Base-by-base conservation (phyloP, 2,797 vertebrate genomes). In the Amazona ochrocephala region DNA sequence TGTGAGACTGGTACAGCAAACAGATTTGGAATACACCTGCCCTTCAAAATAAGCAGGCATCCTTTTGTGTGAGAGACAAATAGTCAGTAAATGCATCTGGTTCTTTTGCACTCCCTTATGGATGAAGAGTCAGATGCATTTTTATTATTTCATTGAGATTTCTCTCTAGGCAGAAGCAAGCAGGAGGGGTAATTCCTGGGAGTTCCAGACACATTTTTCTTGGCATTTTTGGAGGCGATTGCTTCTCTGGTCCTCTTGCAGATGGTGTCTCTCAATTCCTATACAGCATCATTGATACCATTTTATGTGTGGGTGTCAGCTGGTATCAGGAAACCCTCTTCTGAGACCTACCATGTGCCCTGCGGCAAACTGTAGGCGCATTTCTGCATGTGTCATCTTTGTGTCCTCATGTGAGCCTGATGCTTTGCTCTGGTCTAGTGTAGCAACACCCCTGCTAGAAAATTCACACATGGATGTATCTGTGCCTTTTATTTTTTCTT, bases 51-150 rank as follows among this genome's bases (percentile, higher is more conserved):
- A 42, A 85, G 8, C 47, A 22, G 20, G 29, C 37, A 39, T 53
- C 7, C 23, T 66, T 83, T 56, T 37, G 37, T n/a, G 51, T 44
- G 64, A 70, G 65, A 54, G 74, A 37, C 17, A 26, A 74, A 67
- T 3, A 41, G n/a, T 22, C 3, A 6, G 29, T 70, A 68, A 44
- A 19, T 42, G 30, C 0, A 0, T 10, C 18, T 1, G 1, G 4
- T 54, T 73, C n/a, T 76, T 80, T 82, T 32, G 44, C 13, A 22
- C 19, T 67, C 8, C 37, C 0, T 2, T 30, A 37, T 13, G 30
- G n/a, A 15, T 61, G 18, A 7, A 3, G n/a, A 32, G 3, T 34
- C 47, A 67, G 44, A 32, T 50, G 32, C 12, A 22, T 88, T 91
- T 77, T 45, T 29, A 37, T 67, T 65, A 34, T 66, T 86, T 77